phyloP scores from a whole-genome alignment of 2,113 vertebrate species.

The Trichomycterus rosablanca region DNA sequence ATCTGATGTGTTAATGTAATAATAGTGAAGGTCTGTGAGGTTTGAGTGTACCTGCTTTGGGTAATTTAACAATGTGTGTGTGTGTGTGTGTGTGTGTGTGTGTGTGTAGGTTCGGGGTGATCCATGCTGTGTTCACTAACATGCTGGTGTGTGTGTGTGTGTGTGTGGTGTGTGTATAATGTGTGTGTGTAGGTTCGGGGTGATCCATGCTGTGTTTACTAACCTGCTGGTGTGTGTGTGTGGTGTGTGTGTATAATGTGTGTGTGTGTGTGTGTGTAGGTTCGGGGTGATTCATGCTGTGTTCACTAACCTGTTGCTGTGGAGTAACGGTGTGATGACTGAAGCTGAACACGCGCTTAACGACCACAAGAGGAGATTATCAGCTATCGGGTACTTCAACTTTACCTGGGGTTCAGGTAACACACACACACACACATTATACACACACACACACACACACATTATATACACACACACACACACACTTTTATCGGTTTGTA shows the following conservation, averaged over 20 bases:
- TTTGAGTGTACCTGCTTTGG: too few species aligned
- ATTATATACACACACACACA: slow-evolving; percentile 26
- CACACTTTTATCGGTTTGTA: too few species aligned
- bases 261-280: slow-evolving; percentile 58
- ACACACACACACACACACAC: slow-evolving; percentile 43
- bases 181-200: not conserved
- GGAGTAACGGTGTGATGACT: slow-evolving; percentile 87
- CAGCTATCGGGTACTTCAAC: slow-evolving; percentile 78
- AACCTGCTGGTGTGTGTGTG: not conserved
- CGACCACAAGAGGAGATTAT: slow-evolving; percentile 80
- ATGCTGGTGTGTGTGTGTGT: not conserved
- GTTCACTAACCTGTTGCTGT: slow-evolving; percentile 92
- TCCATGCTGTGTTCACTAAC: not conserved
- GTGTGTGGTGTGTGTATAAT: not conserved
- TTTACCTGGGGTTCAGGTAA: slow-evolving; percentile 61
- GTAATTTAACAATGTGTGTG: too few species aligned
- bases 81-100: not conserved
- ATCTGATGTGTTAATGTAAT: not conserved
- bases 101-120: too few species aligned
- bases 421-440: not conserved
- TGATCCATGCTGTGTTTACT: not conserved
- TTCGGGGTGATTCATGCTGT: slow-evolving; percentile 96
- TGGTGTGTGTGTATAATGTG: not conserved
- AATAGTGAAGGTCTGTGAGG: too few species aligned
- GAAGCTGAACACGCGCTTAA: slow-evolving; percentile 91